Evolutionary conservation across 2,888 invertebrate species (phyloP), one percentile per base, ranked within the genome.

Genomic region (Leptinotarsa peninsularis): DNA sequence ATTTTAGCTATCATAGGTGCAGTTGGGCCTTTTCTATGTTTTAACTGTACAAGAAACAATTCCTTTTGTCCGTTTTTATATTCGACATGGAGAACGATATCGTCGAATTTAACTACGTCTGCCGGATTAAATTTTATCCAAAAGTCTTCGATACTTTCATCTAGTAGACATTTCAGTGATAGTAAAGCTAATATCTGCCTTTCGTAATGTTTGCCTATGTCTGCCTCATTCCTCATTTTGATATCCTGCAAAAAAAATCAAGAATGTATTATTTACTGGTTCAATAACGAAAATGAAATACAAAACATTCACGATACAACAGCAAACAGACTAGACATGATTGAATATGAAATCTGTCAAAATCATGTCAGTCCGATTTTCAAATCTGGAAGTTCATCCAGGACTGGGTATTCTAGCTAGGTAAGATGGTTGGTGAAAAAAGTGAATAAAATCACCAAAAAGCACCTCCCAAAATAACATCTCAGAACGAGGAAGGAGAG

Each of bases 121-220:
- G 7, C 4, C 10, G 63, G 67, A 49, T 76, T 76, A 4, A 68
- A 73, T 23, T 58, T 49, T 13, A 76, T 63, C 76, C 76, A 76
- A 43, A 73, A 76, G 54, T 76, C 71, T 33, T 63, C 49, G 49
- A 76, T 73, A 23, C 56, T 56, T 56, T 67, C 14, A 23, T 76
- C 21, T 4, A 76, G 71, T 10, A 76, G 66, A 49, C 76, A 76
- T 76, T 76, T 76, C n/a, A 76, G 2, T 2, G 76, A 63, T 18
- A 73, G 54, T n/a, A 73, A 15, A 2, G 71, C 66, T n/a, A 73
- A 63, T 14, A 71, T 50, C 10, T 68, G 63, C 21, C 73, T 49
- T 71, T 76, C 76, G 56, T 73, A 76, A 18, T 73, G 50, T 56
- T 76, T 76, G 7, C 76, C 76, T 18, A 76, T 71, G n/a, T 71